Conservation (phyloP, 2,113 vertebrate species). For the Ramphastos sulfuratus region DNA sequence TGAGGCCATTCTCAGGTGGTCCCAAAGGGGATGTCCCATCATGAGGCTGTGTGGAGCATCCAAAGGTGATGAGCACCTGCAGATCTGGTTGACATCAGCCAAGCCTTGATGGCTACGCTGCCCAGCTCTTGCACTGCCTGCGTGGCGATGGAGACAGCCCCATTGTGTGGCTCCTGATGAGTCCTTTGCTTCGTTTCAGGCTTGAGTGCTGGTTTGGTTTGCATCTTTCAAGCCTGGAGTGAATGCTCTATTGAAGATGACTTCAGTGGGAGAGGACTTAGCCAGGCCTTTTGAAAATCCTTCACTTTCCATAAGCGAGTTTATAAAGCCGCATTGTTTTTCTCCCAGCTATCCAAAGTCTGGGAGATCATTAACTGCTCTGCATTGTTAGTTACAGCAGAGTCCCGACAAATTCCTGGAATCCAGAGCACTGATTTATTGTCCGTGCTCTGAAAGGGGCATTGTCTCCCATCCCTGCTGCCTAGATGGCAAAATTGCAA, state of each 20-base stretch:
- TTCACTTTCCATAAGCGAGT: background rate
- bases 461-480: conserved; percentile 50
- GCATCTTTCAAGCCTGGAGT: background rate
- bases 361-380: conserved; percentile 44
- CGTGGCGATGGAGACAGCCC: fast-evolving
- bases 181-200: background rate
- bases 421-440: conserved; percentile 43
- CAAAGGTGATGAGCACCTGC: background rate
- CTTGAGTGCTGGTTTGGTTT: background rate
- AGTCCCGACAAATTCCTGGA: conserved; percentile 64
- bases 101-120: background rate
- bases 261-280: conserved; percentile 7
- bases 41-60: fast-evolving
- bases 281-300: conserved; percentile 33
- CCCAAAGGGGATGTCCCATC: fast-evolving
- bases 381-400: conserved; percentile 44
- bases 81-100: background rate
- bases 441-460: conserved; percentile 54
- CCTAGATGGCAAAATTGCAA: conserved; percentile 46
- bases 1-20: background rate
- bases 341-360: conserved; percentile 24
- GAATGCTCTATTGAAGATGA: conserved; percentile 1
- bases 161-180: background rate
- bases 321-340: conserved; percentile 45
- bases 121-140: fast-evolving